phyloP scores from a whole-genome alignment of 2,797 vertebrate species.

The Fistularia tabacaria region DNA sequence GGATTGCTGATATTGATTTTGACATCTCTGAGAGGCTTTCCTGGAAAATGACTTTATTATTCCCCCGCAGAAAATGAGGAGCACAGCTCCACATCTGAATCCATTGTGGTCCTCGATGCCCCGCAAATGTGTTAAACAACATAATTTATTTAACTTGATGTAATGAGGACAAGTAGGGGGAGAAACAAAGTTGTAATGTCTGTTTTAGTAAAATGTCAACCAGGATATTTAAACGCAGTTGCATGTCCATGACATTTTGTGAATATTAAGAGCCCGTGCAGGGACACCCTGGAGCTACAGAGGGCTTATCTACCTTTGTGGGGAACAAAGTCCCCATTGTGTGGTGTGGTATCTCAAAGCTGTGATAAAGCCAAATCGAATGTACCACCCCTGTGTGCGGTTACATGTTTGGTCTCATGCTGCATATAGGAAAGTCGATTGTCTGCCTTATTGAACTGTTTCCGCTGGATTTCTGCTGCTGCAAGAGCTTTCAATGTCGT shows the following conservation, averaged over 20 bases:
- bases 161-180: background rate
- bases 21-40: background rate
- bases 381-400: too few species aligned
- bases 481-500: too few species aligned
- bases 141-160: slow-evolving; percentile 4
- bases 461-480: too few species aligned
- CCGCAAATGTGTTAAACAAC: slow-evolving; percentile 5
- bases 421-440: too few species aligned
- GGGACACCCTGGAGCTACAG: slow-evolving; percentile 20
- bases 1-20: slow-evolving; percentile 3
- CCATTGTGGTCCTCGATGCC: background rate
- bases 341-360: slow-evolving; percentile 3
- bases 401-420: too few species aligned
- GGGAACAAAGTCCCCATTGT: slow-evolving; percentile 29
- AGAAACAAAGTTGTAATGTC: background rate
- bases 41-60: too few species aligned
- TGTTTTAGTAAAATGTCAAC: slow-evolving; percentile 40
- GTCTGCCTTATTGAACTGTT: too few species aligned
- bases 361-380: too few species aligned
- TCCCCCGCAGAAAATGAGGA: background rate
- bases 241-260: slow-evolving; percentile 23
- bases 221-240: slow-evolving; percentile 11
- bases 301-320: slow-evolving; percentile 11
- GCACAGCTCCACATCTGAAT: background rate
- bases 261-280: slow-evolving; percentile 29